Base-by-base conservation (phyloP, 2,797 vertebrate genomes). In the Molossus molossus region DNA sequence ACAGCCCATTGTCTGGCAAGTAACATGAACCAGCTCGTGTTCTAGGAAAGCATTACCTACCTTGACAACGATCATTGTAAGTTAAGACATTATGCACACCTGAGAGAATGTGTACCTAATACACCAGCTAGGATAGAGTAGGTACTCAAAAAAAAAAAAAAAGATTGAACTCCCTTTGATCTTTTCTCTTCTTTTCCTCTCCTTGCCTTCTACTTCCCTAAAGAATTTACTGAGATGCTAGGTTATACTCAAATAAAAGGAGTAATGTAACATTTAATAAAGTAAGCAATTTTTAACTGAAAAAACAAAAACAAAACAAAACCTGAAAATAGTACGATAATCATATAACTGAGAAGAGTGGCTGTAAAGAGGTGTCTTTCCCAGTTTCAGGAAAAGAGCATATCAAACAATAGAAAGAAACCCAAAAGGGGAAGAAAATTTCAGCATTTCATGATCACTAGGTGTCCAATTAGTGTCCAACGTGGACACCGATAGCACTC, bases 171-270 rank as follows among this genome's bases (percentile, higher is more conserved):
- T 11, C n/a, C 25, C 17, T 87, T 81, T 53, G 25, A 55, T n/a
- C 9, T 88, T 79, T 77, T 57, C n/a, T 33, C 60, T 69, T 67
- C 57, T 18, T 87, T 75, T 40, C 37, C 33, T 75, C 60, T 84
- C 69, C 45, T 40, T n/a, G 57, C 14, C 33, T 84, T 84, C 87
- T 82, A 77, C 40, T 72, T 92, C 1, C 17, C 50, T 57, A n/a
- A 70, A 33, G 55, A 57, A 50, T 79, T 84, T 72, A 57, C 37
- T 64, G 65, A 37, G 50, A 79, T 83, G 53, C 40, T 73, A 77
- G 58, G 18, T 29, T 88, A 48, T 37, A 64, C 6, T 94, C 73
- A 92, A 50, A 40, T 87, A 67, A 95, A 83, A 87, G 21, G 18
- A 53, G 10, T 62, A 60, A 50, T 14, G 27, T 6, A 60, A 69